A percentile compares a stretch with the other conserved stretches of the same genome.
phyloP scores from a whole-genome alignment of 2,113 vertebrate species.

The Pachycephala philippinensis region DNA sequence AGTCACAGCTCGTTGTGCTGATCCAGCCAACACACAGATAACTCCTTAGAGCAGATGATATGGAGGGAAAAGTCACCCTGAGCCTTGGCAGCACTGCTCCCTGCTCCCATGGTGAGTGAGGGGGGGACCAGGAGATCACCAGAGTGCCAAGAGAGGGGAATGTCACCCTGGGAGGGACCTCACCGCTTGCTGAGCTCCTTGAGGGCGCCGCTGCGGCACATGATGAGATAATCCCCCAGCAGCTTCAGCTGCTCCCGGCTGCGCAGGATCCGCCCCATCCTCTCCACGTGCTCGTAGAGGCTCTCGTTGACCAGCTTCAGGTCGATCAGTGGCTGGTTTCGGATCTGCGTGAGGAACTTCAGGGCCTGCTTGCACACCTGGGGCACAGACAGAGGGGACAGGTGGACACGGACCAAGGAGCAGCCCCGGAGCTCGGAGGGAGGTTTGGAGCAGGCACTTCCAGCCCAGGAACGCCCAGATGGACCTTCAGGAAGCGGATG shows the following conservation, averaged over 20 bases:
- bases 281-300: slow-evolving; percentile 80
- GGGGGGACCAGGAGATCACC: background rate
- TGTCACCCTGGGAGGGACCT: background rate
- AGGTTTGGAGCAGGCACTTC: background rate
- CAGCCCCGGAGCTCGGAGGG: fast-evolving
- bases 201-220: slow-evolving; percentile 86
- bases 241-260: slow-evolving; percentile 86
- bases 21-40: background rate
- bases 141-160: background rate
- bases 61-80: background rate
- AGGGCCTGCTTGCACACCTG: slow-evolving; percentile 86
- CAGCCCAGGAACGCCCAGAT: background rate
- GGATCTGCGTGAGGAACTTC: slow-evolving; percentile 80
- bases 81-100: fast-evolving
- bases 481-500: background rate
- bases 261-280: slow-evolving; percentile 72
- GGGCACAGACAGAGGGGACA: background rate
- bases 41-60: background rate
- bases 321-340: slow-evolving; percentile 85
- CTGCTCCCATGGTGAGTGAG: fast-evolving
- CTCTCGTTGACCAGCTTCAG: slow-evolving; percentile 84
- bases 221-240: slow-evolving; percentile 87
- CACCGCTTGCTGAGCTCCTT: slow-evolving; percentile 79
- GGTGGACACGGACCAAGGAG: background rate
- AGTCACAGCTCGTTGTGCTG: background rate